Percentiles rank a stretch among this genome's conserved stretches.
These are phyloP conservation scores for Pocillopora verrucosa DNA, from an alignment of 64 coral and sea anemone species.

Conservation along the genomic window DNA sequence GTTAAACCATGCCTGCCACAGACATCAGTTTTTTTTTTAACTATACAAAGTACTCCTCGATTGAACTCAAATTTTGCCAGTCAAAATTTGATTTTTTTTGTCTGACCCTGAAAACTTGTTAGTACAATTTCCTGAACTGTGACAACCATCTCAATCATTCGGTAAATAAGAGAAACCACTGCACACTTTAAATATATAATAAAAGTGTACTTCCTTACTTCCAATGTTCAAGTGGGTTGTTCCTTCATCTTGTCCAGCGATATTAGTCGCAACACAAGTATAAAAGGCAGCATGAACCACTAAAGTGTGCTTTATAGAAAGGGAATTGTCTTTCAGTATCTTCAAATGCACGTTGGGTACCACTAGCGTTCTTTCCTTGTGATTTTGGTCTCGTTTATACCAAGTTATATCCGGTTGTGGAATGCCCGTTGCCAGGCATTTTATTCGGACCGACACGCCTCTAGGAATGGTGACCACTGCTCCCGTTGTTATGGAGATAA, in stretches of 20 bases:
- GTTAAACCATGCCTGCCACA: too few relatives aligned
- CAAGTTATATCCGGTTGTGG: conserved; percentile 71
- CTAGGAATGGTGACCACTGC: conserved; percentile 81
- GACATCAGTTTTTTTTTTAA: too few relatives aligned
- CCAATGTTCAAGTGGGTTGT: conserved; percentile 77
- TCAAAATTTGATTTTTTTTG: too few relatives aligned
- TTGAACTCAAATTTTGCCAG: too few relatives aligned
- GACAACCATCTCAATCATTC: too few relatives aligned
- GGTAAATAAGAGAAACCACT: too few relatives aligned
- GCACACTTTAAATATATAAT: not conserved
- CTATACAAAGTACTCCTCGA: too few relatives aligned
- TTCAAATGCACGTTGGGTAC: conserved; percentile 4
- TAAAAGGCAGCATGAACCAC: conserved; percentile 59
- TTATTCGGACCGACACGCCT: conserved; percentile 74
- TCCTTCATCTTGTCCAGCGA: conserved; percentile 80
- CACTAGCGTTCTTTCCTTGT: conserved; percentile 12
- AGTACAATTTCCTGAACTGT: too few relatives aligned
- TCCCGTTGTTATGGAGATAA: conserved; percentile 85
- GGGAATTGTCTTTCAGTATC: conserved; percentile 59
- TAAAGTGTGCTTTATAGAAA: conserved; percentile 60
- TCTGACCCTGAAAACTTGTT: too few relatives aligned
- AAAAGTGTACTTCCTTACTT: conserved; percentile 34
- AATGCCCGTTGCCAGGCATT: conserved; percentile 63
- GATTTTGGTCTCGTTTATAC: conserved; percentile 34
- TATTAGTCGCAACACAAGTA: conserved; percentile 75